Conservation (phyloP, 2,888 invertebrate species). For the Heliconius charithonia region DNA sequence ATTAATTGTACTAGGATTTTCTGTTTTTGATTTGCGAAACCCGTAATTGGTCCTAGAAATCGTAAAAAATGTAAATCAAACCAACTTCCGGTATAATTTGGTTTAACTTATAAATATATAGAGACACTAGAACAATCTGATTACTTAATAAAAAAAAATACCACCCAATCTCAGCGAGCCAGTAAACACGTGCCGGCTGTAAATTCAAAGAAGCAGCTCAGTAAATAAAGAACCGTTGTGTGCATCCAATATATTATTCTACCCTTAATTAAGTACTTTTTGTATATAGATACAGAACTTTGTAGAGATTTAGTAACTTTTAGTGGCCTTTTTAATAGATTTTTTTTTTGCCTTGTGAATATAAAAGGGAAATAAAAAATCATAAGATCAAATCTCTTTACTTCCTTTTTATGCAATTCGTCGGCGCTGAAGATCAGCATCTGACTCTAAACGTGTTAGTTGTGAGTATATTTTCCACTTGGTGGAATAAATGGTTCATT, state of each 20-base stretch:
- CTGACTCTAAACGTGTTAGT: neutral
- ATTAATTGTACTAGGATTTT: neutral
- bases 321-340: neutral
- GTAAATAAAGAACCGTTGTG: slow-evolving; percentile 47
- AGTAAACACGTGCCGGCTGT: slow-evolving; percentile 48
- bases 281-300: slow-evolving; percentile 13
- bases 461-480: neutral
- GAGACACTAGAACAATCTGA: slow-evolving; percentile 28
- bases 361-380: neutral
- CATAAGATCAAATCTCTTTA: neutral
- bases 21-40: too few species aligned
- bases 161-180: slow-evolving; percentile 45
- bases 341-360: neutral
- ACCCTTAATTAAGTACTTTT: slow-evolving; percentile 25
- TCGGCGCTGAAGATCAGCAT: too few species aligned
- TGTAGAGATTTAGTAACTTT: neutral
- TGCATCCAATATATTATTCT: slow-evolving; percentile 32
- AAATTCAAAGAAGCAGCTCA: slow-evolving; percentile 46
- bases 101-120: slow-evolving; percentile 1
- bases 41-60: too few species aligned
- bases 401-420: neutral
- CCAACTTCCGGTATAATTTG: neutral
- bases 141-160: slow-evolving; percentile 43
- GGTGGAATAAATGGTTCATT: neutral
- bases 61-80: too few species aligned